These are phyloP conservation scores for Pyrocoelia pectoralis DNA, from an alignment of 2,888 invertebrate genomes.

Conservation along the genomic window DNA sequence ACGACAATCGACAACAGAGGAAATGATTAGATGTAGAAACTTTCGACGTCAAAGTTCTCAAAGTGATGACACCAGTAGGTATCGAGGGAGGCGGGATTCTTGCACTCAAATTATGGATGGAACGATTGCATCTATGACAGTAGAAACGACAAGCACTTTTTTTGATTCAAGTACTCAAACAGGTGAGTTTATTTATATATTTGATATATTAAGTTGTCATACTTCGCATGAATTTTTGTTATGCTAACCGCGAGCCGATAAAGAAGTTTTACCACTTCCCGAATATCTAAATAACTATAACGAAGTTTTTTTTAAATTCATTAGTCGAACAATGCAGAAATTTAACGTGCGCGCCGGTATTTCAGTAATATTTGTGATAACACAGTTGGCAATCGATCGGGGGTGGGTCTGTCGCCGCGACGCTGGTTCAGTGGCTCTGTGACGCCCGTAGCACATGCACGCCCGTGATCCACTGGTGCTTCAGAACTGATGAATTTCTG, in stretches of 20 bases:
- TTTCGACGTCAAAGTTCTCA: constrained; percentile 91
- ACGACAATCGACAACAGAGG: constrained; percentile 89
- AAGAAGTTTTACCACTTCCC: constrained; percentile 31
- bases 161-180: constrained; percentile 94
- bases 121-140: constrained; percentile 91
- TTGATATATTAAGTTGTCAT: background rate
- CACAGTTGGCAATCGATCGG: constrained; percentile 57
- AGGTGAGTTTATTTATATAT: constrained; percentile 67
- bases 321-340: constrained; percentile 41
- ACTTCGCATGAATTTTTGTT: background rate
- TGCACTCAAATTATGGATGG: constrained; percentile 92
- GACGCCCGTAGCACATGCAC: constrained; percentile 55
- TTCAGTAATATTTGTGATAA: constrained; percentile 57
- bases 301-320: constrained; percentile 40
- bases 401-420: constrained; percentile 56
- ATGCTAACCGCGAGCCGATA: constrained; percentile 25
- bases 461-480: constrained; percentile 34
- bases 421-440: constrained; percentile 56
- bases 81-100: constrained; percentile 80
- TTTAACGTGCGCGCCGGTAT: constrained; percentile 54
- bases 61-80: constrained; percentile 80
- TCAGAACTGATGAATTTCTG: constrained; percentile 28
- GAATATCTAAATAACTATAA: constrained; percentile 30
- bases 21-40: constrained; percentile 91
- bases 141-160: constrained; percentile 91